These are phyloP conservation scores for Syrista parreyssii DNA, from an alignment of 2,888 invertebrate species.

Conservation along the genomic window DNA sequence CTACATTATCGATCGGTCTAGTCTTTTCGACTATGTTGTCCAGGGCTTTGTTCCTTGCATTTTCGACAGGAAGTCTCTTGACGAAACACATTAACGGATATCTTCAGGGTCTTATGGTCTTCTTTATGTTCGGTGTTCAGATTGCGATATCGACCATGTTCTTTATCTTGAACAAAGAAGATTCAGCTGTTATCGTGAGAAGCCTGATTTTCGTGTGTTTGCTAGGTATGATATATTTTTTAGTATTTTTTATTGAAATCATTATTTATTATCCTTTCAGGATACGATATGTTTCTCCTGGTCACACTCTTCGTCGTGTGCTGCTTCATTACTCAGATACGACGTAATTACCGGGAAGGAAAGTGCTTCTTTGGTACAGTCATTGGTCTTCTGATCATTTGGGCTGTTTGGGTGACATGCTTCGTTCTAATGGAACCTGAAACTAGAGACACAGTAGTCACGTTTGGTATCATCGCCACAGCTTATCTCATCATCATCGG, in stretches of 20 bases:
- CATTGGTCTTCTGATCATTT: constrained; percentile 65
- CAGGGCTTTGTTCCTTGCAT: constrained; percentile 74
- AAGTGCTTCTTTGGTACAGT: constrained; percentile 68
- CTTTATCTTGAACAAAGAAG: constrained; percentile 43
- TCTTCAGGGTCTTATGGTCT: constrained; percentile 73
- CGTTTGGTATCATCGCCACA: constrained; percentile 73
- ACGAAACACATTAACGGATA: constrained; percentile 79
- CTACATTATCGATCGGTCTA: constrained; percentile 73
- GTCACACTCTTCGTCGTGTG: constrained; percentile 70
- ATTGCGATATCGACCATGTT: constrained; percentile 60
- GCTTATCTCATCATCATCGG: constrained; percentile 73
- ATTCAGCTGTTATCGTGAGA: constrained; percentile 58
- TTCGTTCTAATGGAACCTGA: constrained; percentile 70
- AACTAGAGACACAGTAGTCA: constrained; percentile 70
- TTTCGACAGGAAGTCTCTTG: constrained; percentile 76
- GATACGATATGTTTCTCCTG: constrained; percentile 74
- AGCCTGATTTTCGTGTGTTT: constrained; percentile 64
- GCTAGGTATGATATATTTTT: constrained; percentile 64
- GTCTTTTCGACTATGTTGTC: constrained; percentile 75
- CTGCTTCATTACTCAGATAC: constrained; percentile 73
- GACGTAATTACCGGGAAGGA: constrained; percentile 78
- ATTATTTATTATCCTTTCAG: constrained; percentile 68
- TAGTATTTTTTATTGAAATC: constrained; percentile 66
- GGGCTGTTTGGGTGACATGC: constrained; percentile 73
- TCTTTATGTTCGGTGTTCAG: constrained; percentile 75